Evolutionary conservation across 1,140 invertebrate genomes (phyloP).

Genomic region (Meloidogyne chitwoodi): DNA sequence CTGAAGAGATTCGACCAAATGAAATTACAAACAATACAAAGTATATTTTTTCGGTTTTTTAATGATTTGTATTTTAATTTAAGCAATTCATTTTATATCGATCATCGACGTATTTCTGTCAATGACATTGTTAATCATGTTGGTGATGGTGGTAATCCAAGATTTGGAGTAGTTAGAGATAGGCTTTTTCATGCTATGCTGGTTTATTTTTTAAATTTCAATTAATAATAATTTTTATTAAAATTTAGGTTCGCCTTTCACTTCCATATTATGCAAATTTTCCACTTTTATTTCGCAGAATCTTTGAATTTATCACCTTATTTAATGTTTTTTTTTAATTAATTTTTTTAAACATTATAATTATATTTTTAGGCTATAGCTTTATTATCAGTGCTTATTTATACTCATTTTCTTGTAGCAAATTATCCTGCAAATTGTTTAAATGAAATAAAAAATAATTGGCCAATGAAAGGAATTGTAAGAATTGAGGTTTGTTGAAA

Average conservation of each 20-base stretch:
- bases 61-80: no score
- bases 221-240: neutral
- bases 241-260: conserved; percentile 68
- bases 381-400: conserved; percentile 83
- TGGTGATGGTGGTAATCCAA: conserved; percentile 1
- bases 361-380: conserved; percentile 69
- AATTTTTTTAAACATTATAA: neutral
- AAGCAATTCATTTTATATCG: neutral
- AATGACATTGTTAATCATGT: conserved; percentile 11
- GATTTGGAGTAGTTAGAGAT: conserved; percentile 69
- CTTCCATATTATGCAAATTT: conserved; percentile 82
- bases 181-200: conserved; percentile 91
- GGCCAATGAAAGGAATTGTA: conserved; percentile 91
- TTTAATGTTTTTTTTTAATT: conserved; percentile 41
- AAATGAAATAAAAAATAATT: conserved; percentile 78
- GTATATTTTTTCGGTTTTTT: neutral
- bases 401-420: conserved; percentile 90
- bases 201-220: conserved; percentile 62
- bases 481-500: conserved; percentile 74
- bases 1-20: neutral
- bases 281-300: conserved; percentile 76
- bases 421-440: conserved; percentile 86
- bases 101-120: conserved; percentile 13
- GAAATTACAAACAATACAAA: neutral
- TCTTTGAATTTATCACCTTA: conserved; percentile 84